phyloP scores from a whole-genome alignment of 2,113 vertebrate genomes.

The Mormoops blainvillei region DNA sequence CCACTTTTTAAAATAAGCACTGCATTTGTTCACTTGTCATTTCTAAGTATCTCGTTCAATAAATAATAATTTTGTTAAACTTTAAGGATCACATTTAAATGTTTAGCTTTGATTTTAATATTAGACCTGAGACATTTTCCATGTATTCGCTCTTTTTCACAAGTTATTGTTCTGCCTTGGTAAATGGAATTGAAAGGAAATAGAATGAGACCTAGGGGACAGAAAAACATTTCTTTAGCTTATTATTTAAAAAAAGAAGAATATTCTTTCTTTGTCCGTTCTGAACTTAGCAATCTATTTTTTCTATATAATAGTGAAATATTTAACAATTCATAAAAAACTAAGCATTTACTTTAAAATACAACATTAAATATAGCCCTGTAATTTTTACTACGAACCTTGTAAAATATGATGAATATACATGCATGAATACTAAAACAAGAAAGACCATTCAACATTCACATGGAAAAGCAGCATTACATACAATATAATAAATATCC shows the following conservation, averaged over 20 bases:
- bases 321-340: slow-evolving; percentile 53
- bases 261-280: slow-evolving; percentile 31
- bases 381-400: not conserved
- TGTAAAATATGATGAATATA: slow-evolving; percentile 29
- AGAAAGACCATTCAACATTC: slow-evolving; percentile 38
- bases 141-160: slow-evolving; percentile 71
- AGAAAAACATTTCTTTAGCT: slow-evolving; percentile 25
- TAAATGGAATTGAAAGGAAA: slow-evolving; percentile 53
- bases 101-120: slow-evolving; percentile 65
- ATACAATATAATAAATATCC: slow-evolving; percentile 55
- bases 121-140: slow-evolving; percentile 72
- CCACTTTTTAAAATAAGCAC: not conserved
- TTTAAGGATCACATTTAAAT: slow-evolving; percentile 51
- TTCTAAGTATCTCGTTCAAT: not conserved
- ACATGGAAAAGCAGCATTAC: slow-evolving; percentile 46
- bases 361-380: slow-evolving; percentile 33
- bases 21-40: not conserved
- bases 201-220: not conserved
- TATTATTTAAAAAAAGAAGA: slow-evolving; percentile 11
- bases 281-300: slow-evolving; percentile 44
- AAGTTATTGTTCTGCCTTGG: slow-evolving; percentile 59
- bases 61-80: slow-evolving; percentile 19
- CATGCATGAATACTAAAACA: slow-evolving; percentile 15
- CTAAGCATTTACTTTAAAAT: slow-evolving; percentile 48
- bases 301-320: slow-evolving; percentile 38